A percentile compares a stretch with the other conserved stretches of the same genome.
Evolutionary conservation across 2,888 invertebrate genomes (phyloP).

Genomic region (Drosophila anceps): DNA sequence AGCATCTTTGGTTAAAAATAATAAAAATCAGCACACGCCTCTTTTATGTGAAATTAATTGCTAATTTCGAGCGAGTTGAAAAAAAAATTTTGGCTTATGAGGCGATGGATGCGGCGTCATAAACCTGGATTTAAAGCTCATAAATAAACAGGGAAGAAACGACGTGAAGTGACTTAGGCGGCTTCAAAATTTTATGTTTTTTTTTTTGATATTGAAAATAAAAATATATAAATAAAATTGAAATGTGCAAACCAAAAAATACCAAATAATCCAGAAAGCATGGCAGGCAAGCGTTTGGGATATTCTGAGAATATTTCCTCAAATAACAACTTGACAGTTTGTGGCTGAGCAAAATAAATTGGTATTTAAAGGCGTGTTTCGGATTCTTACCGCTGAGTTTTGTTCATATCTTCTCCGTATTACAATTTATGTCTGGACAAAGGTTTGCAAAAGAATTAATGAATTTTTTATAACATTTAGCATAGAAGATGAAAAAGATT

Average conservation of each 20-base stretch:
- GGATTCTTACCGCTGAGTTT: constrained; percentile 40
- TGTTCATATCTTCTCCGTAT: constrained; percentile 12
- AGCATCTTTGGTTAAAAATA: constrained; percentile 37
- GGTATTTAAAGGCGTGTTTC: constrained; percentile 68
- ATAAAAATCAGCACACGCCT: constrained; percentile 63
- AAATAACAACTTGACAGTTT: constrained; percentile 63
- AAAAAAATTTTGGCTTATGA: constrained; percentile 37
- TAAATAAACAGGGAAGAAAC: constrained; percentile 55
- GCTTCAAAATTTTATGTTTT: constrained; percentile 34
- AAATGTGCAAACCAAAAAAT: constrained; percentile 19
- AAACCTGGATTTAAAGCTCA: constrained; percentile 72
- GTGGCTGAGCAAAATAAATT: constrained; percentile 64
- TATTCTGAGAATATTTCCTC: constrained; percentile 59
- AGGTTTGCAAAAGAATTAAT: not conserved
- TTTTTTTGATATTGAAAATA: constrained; percentile 57
- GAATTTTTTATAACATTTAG: not conserved
- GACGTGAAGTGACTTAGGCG: constrained; percentile 39
- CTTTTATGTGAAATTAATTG: constrained; percentile 67
- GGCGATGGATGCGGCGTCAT: constrained; percentile 72
- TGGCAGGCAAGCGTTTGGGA: constrained; percentile 30
- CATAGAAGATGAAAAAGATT: constrained; percentile 2
- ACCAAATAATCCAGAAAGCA: constrained; percentile 43
- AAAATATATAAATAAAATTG: constrained; percentile 34
- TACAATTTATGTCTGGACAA: constrained; percentile 37
- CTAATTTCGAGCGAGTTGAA: constrained; percentile 62